Conservation (phyloP, 2,113 vertebrate genomes). For the Xenopus tropicalis region UCB_Xtro_10.0 CM004447.2:82688001-82688500, state of each 20-base stretch:
- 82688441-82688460: too few species aligned
- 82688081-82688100: slow-evolving; percentile 83
- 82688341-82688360: not conserved
- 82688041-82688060: slow-evolving; percentile 42
- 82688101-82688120: slow-evolving; percentile 72
- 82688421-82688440: too few species aligned
- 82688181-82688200: slow-evolving; percentile 74
- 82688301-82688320: slow-evolving; percentile 18
- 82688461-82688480: too few species aligned
- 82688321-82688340: too few species aligned
- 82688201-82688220: slow-evolving; percentile 75
- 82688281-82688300: slow-evolving; percentile 64
- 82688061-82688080: slow-evolving; percentile 75
- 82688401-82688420: too few species aligned
- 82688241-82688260: slow-evolving; percentile 62
- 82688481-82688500: too few species aligned
- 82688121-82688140: slow-evolving; percentile 79
- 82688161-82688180: slow-evolving; percentile 75
- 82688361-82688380: too few species aligned
- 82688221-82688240: slow-evolving; percentile 64
- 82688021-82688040: slow-evolving; percentile 29
- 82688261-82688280: slow-evolving; percentile 61
- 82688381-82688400: too few species aligned
- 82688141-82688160: slow-evolving; percentile 81
- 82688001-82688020: slow-evolving; percentile 35